These are phyloP conservation scores for Imbricaverruca yamaguchii DNA, from an alignment of 2,888 invertebrate genomes.

Conservation along the genomic window DNA sequence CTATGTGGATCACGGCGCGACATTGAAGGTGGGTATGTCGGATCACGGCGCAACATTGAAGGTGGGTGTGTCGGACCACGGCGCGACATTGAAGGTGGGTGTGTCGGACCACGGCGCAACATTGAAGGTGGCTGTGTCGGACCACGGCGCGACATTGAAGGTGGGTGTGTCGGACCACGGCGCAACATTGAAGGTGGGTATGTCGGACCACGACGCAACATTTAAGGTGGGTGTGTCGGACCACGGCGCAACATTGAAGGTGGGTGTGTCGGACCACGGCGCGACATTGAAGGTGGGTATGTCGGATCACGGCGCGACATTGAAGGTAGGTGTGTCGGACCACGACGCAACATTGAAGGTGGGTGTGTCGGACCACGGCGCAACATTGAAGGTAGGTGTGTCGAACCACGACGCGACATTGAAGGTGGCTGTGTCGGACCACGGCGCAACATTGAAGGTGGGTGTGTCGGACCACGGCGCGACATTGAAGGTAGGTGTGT, in stretches of 20 bases:
- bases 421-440: too few species aligned
- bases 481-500: constrained; percentile 4
- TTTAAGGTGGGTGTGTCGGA: constrained; percentile 10
- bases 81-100: constrained; percentile 6
- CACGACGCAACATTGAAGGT: constrained; percentile 13
- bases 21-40: constrained; percentile 14
- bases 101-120: neutral
- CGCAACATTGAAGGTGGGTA: constrained; percentile 8
- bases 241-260: constrained; percentile 5
- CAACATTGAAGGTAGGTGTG: constrained; percentile 5
- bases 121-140: constrained; percentile 16
- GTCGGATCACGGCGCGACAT: neutral
- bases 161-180: too few species aligned
- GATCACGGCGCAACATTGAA: constrained; percentile 1
- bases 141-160: neutral
- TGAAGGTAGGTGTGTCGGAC: too few species aligned
- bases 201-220: too few species aligned
- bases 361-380: too few species aligned
- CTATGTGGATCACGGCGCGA: neutral
- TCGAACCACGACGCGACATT: too few species aligned
- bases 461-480: too few species aligned
- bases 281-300: constrained; percentile 6
- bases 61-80: too few species aligned
- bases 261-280: too few species aligned
- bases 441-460: constrained; percentile 2